Base-by-base conservation (phyloP, 2,797 vertebrate species). In the Gouania willdenowi region DNA sequence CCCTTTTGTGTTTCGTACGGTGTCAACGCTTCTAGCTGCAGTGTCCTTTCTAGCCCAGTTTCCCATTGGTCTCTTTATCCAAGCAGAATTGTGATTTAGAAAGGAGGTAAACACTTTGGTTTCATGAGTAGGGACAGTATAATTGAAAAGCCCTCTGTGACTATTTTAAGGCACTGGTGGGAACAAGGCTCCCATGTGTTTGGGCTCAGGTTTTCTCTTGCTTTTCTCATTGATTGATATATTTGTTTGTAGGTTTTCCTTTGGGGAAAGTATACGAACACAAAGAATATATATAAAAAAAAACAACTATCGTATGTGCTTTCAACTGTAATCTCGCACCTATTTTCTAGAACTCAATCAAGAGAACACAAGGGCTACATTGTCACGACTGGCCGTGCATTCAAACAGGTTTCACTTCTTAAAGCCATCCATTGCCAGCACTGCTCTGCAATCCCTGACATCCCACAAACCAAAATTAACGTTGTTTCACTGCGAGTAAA, bases 141-240 rank as follows among this genome's bases (percentile, higher is more conserved):
- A 87, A 88, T 83, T 88, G 82, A 84, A 87, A 87, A 87, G 79
- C 73, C 76, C 73, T 84, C 42, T 22, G 64, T 52, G 79, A 75
- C 79, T 88, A 88, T 88, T 88, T 86, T 84, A 74, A 75, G 84
- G 79, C 61, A 44, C 65, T 68, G 73, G 80, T 79, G 85, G 86
- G 85, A 87, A 85, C 76, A 68, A n/a, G 40, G 50, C 35, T 75
- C 53, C 68, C 75, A 66, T 75, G 63, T 76, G 79, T 74, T 77
- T 27, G 67, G 66, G 52, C 65, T 76, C 42, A 57, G 8, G 58
- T 55, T 63, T 48, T 46, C 64, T 61, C 42, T 55, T 14, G 36
- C 16, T n/a, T 43, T n/a, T n/a, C n/a, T 69, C 36, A 18, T 50
- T 53, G 46, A 66, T 60, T 58, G 61, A 59, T 47, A 40, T 55